Evolutionary conservation across 2,797 vertebrate genomes (phyloP).

Genomic region (Gila robusta): DNA sequence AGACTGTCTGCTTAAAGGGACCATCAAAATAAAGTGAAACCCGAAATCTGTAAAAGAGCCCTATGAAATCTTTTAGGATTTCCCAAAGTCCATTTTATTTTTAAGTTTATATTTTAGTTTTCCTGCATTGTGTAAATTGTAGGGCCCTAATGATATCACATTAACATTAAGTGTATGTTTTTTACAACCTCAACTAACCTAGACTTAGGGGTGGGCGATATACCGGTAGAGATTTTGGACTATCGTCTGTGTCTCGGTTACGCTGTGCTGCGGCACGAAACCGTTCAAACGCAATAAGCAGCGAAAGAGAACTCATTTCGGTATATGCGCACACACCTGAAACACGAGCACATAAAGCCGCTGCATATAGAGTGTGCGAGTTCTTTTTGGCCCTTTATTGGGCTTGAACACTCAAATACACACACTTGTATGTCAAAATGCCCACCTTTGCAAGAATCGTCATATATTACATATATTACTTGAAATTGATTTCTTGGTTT

Average conservation of each 20-base stretch:
- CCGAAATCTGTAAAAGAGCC: not conserved
- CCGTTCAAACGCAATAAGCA: not conserved
- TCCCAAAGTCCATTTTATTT: too few species aligned
- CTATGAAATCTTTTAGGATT: not conserved
- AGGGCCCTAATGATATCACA: not conserved
- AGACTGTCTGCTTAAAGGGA: too few species aligned
- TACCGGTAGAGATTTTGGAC: not conserved
- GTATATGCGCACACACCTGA: too few species aligned
- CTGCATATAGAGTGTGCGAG: too few species aligned
- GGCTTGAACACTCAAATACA: too few species aligned
- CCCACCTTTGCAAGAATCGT: not conserved
- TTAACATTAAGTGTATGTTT: not conserved
- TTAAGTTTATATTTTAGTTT: not conserved
- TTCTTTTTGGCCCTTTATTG: too few species aligned
- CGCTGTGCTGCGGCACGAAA: not conserved
- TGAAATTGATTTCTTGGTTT: not conserved
- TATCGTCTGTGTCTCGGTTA: not conserved
- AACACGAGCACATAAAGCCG: too few species aligned
- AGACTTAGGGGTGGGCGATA: too few species aligned
- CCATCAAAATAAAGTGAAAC: too few species aligned
- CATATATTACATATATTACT: not conserved
- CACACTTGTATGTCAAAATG: not conserved
- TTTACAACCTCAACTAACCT: not conserved
- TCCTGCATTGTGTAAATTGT: not conserved
- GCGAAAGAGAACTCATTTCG: too few species aligned